A percentile compares a stretch with the other conserved stretches of the same genome.
phyloP scores from a whole-genome alignment of 2,888 invertebrate species.

The Caenorhabditis doughertyi region DNA sequence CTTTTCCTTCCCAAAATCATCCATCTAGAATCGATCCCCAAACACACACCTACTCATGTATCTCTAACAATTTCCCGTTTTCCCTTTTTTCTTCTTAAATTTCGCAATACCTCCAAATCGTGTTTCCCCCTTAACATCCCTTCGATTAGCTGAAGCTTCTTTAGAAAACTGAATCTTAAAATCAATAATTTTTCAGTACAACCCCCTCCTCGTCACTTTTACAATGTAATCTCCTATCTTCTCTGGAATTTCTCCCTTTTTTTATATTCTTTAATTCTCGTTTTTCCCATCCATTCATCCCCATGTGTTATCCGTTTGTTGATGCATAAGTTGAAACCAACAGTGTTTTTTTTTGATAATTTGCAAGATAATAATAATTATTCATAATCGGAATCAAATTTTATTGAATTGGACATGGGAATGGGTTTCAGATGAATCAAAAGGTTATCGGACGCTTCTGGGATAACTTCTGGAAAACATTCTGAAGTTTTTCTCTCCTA shows the following conservation, averaged over 20 bases:
- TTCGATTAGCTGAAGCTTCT: background rate
- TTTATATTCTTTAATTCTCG: background rate
- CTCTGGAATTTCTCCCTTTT: constrained; percentile 1
- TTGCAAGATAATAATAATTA: constrained; percentile 30
- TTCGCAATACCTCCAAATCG: constrained; percentile 38
- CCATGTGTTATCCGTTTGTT: constrained; percentile 36
- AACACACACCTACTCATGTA: constrained; percentile 12
- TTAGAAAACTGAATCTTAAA: background rate
- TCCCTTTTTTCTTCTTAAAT: background rate
- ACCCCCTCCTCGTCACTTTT: constrained; percentile 1
- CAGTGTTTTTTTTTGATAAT: background rate
- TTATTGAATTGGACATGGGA: background rate
- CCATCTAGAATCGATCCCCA: constrained; percentile 7
- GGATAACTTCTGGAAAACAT: too few relatives aligned
- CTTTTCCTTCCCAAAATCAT: constrained; percentile 2
- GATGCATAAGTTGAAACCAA: constrained; percentile 37
- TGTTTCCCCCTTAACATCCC: constrained; percentile 4
- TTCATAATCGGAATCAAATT: constrained; percentile 1
- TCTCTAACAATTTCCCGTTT: constrained; percentile 4
- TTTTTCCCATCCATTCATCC: background rate
- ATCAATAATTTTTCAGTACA: constrained; percentile 38
- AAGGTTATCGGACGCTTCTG: too few relatives aligned
- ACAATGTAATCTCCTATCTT: background rate
- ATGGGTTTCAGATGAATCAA: too few relatives aligned
- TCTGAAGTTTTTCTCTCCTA: too few relatives aligned